phyloP scores from a whole-genome alignment of 1,140 invertebrate genomes.

The Drepana arcuata region DNA sequence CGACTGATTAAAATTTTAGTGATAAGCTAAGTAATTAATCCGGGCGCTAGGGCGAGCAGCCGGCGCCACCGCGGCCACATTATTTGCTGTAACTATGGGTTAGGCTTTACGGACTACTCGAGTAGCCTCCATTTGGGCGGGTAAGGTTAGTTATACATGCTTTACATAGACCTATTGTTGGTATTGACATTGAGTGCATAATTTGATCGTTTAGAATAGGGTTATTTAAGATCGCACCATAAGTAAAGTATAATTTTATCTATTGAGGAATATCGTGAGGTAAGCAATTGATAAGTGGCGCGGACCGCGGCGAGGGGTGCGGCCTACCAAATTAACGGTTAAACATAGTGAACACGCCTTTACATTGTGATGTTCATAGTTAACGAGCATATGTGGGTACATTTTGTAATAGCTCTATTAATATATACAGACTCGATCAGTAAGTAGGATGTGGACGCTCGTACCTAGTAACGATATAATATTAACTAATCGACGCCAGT shows the following conservation, averaged over 20 bases:
- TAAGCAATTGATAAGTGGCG: slow-evolving; percentile 55
- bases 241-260: slow-evolving; percentile 69
- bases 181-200: slow-evolving; percentile 60
- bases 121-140: slow-evolving; percentile 27
- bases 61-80: slow-evolving; percentile 22
- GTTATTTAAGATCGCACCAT: slow-evolving; percentile 69
- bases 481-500: slow-evolving; percentile 44
- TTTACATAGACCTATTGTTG: slow-evolving; percentile 63
- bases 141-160: slow-evolving; percentile 60
- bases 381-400: slow-evolving; percentile 58
- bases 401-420: slow-evolving; percentile 57
- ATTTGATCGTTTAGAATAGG: slow-evolving; percentile 68
- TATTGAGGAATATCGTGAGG: slow-evolving; percentile 53
- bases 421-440: slow-evolving; percentile 51
- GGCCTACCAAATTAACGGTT: slow-evolving; percentile 50
- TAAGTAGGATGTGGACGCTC: slow-evolving; percentile 50
- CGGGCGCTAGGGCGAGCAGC: slow-evolving; percentile 22
- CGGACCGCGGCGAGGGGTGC: slow-evolving; percentile 53
- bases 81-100: slow-evolving; percentile 46
- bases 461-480: slow-evolving; percentile 54
- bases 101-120: slow-evolving; percentile 32
- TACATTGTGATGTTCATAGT: slow-evolving; percentile 66
- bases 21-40: slow-evolving; percentile 65
- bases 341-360: slow-evolving; percentile 56
- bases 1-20: slow-evolving; percentile 72